Base-by-base conservation (phyloP, 2,888 invertebrate genomes). In the Sericinus montela region DNA sequence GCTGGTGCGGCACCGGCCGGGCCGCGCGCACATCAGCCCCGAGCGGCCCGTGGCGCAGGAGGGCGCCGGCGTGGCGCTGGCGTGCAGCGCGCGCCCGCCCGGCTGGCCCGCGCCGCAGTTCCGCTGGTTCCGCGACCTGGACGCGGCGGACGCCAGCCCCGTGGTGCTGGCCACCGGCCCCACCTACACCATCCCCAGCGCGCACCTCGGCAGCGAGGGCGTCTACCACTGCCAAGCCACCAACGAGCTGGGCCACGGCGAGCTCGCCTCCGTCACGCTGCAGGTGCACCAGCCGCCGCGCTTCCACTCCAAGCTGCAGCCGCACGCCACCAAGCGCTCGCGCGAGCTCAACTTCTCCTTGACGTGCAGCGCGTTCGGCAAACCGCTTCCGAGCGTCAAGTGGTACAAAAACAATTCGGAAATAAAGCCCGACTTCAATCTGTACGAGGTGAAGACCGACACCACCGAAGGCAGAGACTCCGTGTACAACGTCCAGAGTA, bases 71-170 rank as follows among this genome's bases (percentile, higher is more conserved):
- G 95, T 95, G 1, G 96, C 95, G 1, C 89, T 96, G 10, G 95
- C 95, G 0, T 97, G 97, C 69, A 93, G 93, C 34, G 96, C 97
- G 0, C 93, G 92, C 57, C 97, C 97, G 0, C 95, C 96, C 0
- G 97, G 97, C n/a, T 97, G 96, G 94, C 97, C 97, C 0, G 94
- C 94, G 16, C 96, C 97, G 0, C 94, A 95, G 68, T 97, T 94
- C 79, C 91, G 95, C 49, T 97, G 97, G 97, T 96, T 95, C 91
- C 91, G 94, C 46, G 94, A 95, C 65, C 93, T 93, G 53, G 91
- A 91, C 3, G 91, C 92, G 6, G 79, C 84, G 11, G 88, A 91
- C 4, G 77, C 90, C 0, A 92, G 93, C 59, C 89, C 91, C 0
- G 91, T 91, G 36, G 93, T 95, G 3, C 81, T 95, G 0, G 94